Evolutionary conservation across 2,888 invertebrate species (phyloP).

Genomic region (Micropterix aruncella): DNA sequence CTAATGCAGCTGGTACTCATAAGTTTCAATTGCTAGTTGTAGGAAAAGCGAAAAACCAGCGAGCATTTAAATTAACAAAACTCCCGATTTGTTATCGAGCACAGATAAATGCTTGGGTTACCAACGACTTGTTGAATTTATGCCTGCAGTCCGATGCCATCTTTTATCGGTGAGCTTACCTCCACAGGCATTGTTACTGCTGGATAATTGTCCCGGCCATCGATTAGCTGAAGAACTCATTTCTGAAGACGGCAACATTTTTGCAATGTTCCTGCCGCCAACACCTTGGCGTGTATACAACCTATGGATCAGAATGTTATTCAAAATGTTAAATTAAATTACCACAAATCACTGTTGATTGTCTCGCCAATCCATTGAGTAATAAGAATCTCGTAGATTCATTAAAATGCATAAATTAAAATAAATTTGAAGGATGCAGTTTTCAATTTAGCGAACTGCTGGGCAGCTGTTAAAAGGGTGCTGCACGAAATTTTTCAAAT

Average conservation of each 20-base stretch:
- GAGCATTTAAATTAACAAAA: conserved; percentile 1
- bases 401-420: neutral
- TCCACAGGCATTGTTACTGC: conserved; percentile 2
- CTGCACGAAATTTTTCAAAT: too few relatives aligned
- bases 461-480: too few relatives aligned
- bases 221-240: conserved; percentile 2
- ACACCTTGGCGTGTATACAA: conserved; percentile 5
- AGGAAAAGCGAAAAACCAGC: conserved; percentile 2
- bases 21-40: conserved; percentile 3
- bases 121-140: conserved; percentile 4
- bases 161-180: conserved; percentile 2
- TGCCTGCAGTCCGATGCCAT: conserved; percentile 2
- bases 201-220: conserved; percentile 2
- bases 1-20: neutral
- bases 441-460: neutral
- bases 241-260: conserved; percentile 4
- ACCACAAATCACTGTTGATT: conserved; percentile 4
- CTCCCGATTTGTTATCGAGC: neutral
- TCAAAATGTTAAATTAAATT: conserved; percentile 7
- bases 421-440: neutral
- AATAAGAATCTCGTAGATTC: neutral
- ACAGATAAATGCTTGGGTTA: conserved; percentile 3
- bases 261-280: conserved; percentile 4
- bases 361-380: neutral
- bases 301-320: conserved; percentile 8